These are phyloP conservation scores for Athene noctua DNA, from an alignment of 2,113 vertebrate species.

Conservation along the genomic window DNA sequence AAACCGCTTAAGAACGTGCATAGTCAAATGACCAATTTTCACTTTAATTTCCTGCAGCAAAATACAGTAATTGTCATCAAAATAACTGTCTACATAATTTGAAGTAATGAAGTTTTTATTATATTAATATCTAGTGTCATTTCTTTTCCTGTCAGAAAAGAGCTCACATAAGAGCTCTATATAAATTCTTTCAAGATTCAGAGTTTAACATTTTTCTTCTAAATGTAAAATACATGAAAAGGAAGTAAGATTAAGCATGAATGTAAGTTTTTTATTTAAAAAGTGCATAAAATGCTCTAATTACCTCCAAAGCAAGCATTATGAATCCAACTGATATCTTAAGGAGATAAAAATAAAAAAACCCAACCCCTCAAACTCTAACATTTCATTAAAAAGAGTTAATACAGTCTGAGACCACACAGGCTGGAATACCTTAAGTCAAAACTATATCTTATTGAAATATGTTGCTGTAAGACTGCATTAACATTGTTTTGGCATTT, in stretches of 20 bases:
- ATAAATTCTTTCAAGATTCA: not conserved
- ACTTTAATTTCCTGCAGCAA: not conserved
- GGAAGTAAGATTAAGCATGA: not conserved
- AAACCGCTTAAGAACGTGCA: not conserved
- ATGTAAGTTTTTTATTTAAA: not conserved
- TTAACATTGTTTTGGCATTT: constrained; percentile 1
- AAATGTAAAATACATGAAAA: constrained; percentile 4
- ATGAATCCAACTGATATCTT: constrained; percentile 4
- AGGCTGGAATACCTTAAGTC: constrained; percentile 23
- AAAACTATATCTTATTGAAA: not conserved
- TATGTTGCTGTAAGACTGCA: not conserved
- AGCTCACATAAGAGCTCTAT: not conserved
- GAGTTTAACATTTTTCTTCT: not conserved
- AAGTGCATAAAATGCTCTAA: not conserved
- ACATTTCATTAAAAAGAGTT: constrained; percentile 11
- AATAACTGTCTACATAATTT: not conserved
- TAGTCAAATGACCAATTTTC: not conserved
- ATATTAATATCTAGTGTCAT: not conserved
- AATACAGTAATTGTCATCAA: not conserved
- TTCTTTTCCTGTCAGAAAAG: not conserved
- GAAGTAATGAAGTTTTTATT: constrained; percentile 2
- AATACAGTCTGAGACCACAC: constrained; percentile 29
- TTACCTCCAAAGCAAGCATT: not conserved
- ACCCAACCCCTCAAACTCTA: not conserved
- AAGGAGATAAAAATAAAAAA: not conserved